Conservation (phyloP, 2,888 invertebrate species). For the Erebia epiphron region DNA sequence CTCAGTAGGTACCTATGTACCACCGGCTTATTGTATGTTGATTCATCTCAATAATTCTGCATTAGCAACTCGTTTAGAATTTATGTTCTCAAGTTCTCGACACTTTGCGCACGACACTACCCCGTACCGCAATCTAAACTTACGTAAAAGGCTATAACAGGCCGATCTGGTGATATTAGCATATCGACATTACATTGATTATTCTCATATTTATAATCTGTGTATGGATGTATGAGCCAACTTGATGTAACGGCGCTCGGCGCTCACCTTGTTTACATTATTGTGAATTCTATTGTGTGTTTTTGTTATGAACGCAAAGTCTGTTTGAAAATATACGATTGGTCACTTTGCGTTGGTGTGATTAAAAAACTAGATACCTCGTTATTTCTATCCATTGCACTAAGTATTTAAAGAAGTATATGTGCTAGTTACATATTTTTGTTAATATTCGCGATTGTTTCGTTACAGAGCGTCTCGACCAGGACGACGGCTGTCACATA, state of each 20-base stretch:
- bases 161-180: slow-evolving; percentile 38
- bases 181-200: slow-evolving; percentile 29
- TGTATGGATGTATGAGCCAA: neutral
- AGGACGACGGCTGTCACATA: slow-evolving; percentile 71
- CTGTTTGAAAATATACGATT: neutral
- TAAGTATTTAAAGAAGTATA: too few relatives aligned
- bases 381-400: too few relatives aligned
- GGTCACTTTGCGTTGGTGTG: too few relatives aligned
- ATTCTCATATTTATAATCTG: slow-evolving; percentile 33
- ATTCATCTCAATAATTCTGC: slow-evolving; percentile 5
- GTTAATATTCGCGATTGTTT: slow-evolving; percentile 6
- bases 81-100: slow-evolving; percentile 14
- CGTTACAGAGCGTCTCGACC: slow-evolving; percentile 86
- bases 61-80: neutral
- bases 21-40: slow-evolving; percentile 2
- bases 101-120: slow-evolving; percentile 38
- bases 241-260: slow-evolving; percentile 6
- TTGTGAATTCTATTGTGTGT: neutral
- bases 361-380: too few relatives aligned
- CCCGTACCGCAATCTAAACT: slow-evolving; percentile 4
- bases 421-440: neutral
- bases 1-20: neutral
- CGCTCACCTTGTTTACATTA: neutral
- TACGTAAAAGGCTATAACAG: slow-evolving; percentile 25
- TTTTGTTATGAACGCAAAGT: neutral